Percentiles rank a stretch among this genome's conserved stretches.
phyloP scores from a whole-genome alignment of 2,888 invertebrate genomes.

The Dendrolimus pini region DNA sequence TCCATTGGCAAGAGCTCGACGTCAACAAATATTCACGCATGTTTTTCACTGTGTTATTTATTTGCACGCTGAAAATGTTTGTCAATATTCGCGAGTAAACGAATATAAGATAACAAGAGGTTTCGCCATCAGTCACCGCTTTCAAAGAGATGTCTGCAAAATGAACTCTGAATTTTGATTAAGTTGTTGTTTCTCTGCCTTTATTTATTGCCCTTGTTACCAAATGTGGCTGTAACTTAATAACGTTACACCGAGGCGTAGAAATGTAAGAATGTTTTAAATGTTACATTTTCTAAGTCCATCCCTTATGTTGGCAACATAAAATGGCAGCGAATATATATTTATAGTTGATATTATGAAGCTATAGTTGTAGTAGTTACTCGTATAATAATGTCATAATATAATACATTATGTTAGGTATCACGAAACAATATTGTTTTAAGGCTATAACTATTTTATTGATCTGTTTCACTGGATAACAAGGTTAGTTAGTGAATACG shows the following conservation, averaged over 20 bases:
- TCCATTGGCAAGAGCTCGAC: background rate
- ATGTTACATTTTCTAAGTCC: too few relatives aligned
- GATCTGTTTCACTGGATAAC: too few relatives aligned
- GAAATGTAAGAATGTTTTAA: background rate
- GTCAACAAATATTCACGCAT: background rate
- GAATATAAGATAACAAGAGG: background rate
- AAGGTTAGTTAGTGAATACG: too few relatives aligned
- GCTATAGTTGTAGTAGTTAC: too few relatives aligned
- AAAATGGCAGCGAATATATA: too few relatives aligned
- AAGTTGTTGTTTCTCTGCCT: background rate
- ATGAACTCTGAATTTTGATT: background rate
- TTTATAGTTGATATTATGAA: too few relatives aligned
- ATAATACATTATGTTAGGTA: too few relatives aligned
- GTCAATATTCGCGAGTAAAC: slow-evolving; percentile 1
- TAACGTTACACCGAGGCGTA: background rate
- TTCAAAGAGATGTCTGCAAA: background rate
- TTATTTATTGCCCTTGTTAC: background rate
- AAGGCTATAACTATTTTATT: too few relatives aligned
- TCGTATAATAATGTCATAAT: too few relatives aligned
- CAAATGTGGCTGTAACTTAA: background rate
- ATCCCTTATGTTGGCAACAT: too few relatives aligned
- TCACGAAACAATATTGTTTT: too few relatives aligned
- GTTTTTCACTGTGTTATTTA: slow-evolving; percentile 4
- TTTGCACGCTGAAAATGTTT: slow-evolving; percentile 1
- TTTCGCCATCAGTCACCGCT: background rate